Base-by-base conservation (phyloP, 2,113 vertebrate genomes). In the Ramphastos sulfuratus region DNA sequence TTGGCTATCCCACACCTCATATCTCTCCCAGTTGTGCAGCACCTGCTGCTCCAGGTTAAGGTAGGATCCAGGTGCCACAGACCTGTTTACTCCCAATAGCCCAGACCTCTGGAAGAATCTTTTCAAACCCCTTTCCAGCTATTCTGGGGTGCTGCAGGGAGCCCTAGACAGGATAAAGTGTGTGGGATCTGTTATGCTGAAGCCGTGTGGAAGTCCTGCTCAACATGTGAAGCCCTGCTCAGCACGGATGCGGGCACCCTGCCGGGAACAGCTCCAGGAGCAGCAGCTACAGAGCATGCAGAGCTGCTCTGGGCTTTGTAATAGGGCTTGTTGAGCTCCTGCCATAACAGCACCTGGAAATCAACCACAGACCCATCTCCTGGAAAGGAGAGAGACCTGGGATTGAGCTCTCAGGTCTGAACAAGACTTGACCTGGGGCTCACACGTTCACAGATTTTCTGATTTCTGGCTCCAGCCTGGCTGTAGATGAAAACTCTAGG, bases 261-360 rank as follows among this genome's bases (percentile, higher is more conserved):
- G 0, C 0, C 1, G 44, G 55, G 0, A 0, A 24, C 16, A 52
- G 46, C 63, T 55, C 70, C 19, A 27, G 7, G 10, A 17, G 58
- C 35, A 37, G 19, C 3, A 0, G 18, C 59, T 63, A 27, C 23
- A 8, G 28, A 39, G 23, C 31, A 16, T 12, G 27, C 46, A 55
- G 33, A 46, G 7, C 30, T 10, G 10, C 52, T 19, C 14, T 0
- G 27, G 16, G 25, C 17, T 2, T 35, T 61, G n/a, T 10, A 31
- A 27, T 24, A 7, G 15, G 21, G 55, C 12, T 70, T 54, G 7
- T 4, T 33, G 50, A 39, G 64, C 69, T 21, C 33, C 12, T 10
- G 10, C 63, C 0, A 0, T 31, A 61, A 16, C 10, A 35, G 46
- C 42, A 10, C 55, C 74, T 73, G 65, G 71, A 74, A 85, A 64